A percentile compares a stretch with the other conserved stretches of the same genome.
phyloP scores from a whole-genome alignment of 2,113 vertebrate genomes.

The Sminthopsis crassicaudata region DNA sequence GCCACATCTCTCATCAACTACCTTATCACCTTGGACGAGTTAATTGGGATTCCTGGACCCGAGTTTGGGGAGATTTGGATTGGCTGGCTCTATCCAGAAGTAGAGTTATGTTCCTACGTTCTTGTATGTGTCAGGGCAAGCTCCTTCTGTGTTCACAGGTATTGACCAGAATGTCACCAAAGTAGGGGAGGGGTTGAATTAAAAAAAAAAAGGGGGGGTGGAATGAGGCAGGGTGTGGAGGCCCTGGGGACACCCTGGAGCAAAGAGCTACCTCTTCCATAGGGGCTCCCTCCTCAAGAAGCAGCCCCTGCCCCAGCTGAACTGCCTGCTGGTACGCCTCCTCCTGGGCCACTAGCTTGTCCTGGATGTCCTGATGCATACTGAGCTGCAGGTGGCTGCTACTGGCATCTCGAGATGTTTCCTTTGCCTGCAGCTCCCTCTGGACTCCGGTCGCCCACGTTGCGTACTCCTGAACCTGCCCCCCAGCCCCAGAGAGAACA shows the following conservation, averaged over 20 bases:
- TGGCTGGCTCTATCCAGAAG: not conserved
- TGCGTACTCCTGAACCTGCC: constrained; percentile 86
- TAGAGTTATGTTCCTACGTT: not conserved
- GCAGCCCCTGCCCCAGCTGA: constrained; percentile 85
- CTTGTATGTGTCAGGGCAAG: not conserved
- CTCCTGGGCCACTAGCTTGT: constrained; percentile 87
- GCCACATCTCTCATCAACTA: not conserved
- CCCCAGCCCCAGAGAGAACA: constrained; percentile 34
- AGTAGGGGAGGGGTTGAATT: not conserved
- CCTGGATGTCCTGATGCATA: constrained; percentile 88
- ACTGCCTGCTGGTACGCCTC: constrained; percentile 81
- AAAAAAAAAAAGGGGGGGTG: not conserved
- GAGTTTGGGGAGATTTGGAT: not conserved
- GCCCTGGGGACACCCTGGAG: not conserved
- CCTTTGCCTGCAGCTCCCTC: constrained; percentile 86
- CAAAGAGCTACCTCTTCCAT: constrained; percentile 39
- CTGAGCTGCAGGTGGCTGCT: constrained; percentile 83
- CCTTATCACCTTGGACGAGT: not conserved
- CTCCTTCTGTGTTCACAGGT: not conserved
- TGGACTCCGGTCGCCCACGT: constrained; percentile 87
- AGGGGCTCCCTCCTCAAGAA: constrained; percentile 61
- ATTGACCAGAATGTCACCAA: not conserved
- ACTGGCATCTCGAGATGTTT: constrained; percentile 85
- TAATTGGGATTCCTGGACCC: not conserved
- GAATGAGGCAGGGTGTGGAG: not conserved